Base-by-base conservation (phyloP, 2,797 vertebrate species). In the Sebastes hubbsi region DNA sequence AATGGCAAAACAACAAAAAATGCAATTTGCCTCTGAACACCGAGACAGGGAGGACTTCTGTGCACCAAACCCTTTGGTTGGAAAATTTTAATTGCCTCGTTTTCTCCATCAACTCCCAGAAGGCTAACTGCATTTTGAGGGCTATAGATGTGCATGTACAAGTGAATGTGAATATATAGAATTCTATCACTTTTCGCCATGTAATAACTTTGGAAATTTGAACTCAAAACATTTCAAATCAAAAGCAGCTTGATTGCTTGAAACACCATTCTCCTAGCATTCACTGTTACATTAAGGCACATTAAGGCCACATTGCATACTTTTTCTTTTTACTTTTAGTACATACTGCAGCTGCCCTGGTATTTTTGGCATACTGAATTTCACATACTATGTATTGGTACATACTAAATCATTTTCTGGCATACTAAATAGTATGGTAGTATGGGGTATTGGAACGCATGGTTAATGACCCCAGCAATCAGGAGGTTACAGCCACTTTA, bases 21-120 rank as follows among this genome's bases (percentile, higher is more conserved):
- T 72, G 68, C 68, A 85, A 77, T 90, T 83, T 89, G 66, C 72
- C 68, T 78, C n/a, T 72, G 76, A 91, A 83, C 78, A 64, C 71
- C 56, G 55, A 62, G 74, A 80, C 72, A 72, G 74, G 63, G 72
- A 63, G 7, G 42, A 81, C 78, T 62, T 83, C 79, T 80, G 58
- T 90, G 78, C 77, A 87, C 72, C 85, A 81, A 83, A 61, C 59
- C 34, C 20, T n/a, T 77, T 63, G 82, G 29, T 52, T 78, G 56
- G 58, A 65, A 66, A 30, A 61, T 67, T 75, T 25, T 61, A 78
- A 89, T 68, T 72, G 68, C 52, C 25, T 77, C 62, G n/a, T 82
- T 88, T 82, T 60, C 29, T 72, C 78, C 29, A 60, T 79, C 16
- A 84, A 82, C 69, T 60, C 38, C 72, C 36, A 22, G 60, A 24